Evolutionary conservation across 2,113 vertebrate genomes (phyloP).

Genomic region (Corvus moneduloides): DNA sequence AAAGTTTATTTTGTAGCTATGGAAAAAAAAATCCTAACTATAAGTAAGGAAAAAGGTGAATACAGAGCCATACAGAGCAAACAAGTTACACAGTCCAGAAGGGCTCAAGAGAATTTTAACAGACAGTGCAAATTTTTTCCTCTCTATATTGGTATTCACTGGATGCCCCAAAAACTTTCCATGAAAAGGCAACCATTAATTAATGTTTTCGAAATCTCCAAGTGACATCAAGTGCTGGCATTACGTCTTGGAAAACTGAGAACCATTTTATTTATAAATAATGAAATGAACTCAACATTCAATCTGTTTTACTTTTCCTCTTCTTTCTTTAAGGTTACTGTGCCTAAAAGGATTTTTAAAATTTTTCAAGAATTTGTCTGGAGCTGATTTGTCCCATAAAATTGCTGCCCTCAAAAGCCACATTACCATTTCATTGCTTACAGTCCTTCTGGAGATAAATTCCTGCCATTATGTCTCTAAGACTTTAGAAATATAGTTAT

Average conservation of each 20-base stretch:
- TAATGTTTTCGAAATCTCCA: background rate
- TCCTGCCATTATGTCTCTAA: background rate
- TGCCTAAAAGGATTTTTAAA: background rate
- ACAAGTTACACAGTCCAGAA: background rate
- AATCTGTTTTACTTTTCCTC: background rate
- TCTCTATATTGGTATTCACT: background rate
- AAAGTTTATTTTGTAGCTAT: background rate
- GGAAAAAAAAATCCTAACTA: background rate
- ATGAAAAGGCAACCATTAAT: background rate
- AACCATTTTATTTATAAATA: background rate
- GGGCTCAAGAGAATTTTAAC: background rate
- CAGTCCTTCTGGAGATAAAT: background rate
- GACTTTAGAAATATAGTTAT: background rate
- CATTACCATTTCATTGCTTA: background rate
- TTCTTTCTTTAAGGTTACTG: background rate
- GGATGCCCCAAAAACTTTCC: background rate
- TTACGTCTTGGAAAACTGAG: background rate
- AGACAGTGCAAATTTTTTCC: background rate
- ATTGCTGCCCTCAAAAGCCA: background rate
- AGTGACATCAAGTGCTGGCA: background rate
- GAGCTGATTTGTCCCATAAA: background rate
- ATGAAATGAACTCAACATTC: background rate
- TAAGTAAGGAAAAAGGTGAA: background rate
- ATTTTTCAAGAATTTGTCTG: background rate
- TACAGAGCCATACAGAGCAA: background rate